Evolutionary conservation across 2,113 vertebrate species (phyloP), one percentile per base, ranked within the genome.

Genomic region (Amphiprion percula): DNA sequence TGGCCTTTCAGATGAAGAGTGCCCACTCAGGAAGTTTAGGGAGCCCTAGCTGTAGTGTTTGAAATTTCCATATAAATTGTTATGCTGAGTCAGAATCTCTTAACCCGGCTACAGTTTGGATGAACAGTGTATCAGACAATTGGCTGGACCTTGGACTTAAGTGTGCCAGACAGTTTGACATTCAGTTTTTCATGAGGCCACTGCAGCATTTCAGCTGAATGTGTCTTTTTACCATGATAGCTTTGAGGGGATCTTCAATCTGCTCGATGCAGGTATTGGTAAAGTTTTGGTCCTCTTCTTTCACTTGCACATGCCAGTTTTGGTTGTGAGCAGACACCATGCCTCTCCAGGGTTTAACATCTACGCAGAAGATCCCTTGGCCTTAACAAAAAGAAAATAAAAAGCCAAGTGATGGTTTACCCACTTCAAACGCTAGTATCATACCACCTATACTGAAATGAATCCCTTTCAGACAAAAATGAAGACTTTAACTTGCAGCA

Each of bases 281-380:
- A 49, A 94, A 80, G 80, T 91, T 85, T 77, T 91, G 87, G 73
- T 93, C 82, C 76, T 91, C 80, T 65, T 93, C 87, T 77, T 87
- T 91, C n/a, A 91, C 68, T 74, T 89, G 82, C 15, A 95, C 69
- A 7, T 91, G 93, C 94, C 94, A 95, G 53, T 70, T 90, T 37
- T 86, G 72, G 7, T 78, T 77, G 15, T 84, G 87, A 37, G 84
- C 82, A 0, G 90, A 93, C 64, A 94, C 79, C 0, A 55, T 62
- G 11, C 94, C 94, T 49, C 55, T 87, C 93, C 94, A 95, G 65
- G 74, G 61, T 82, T 94, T 95, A 3, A 95, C 77, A 52, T 96
- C 95, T 1, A 96, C 79, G 81, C 94, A 96, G 88, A 94, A 93
- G 53, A 96, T 80, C 12, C 92, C 94, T 12, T 85, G 87, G 55